Conservation (phyloP, 2,113 vertebrate species). For the Mastomys coucha region DNA sequence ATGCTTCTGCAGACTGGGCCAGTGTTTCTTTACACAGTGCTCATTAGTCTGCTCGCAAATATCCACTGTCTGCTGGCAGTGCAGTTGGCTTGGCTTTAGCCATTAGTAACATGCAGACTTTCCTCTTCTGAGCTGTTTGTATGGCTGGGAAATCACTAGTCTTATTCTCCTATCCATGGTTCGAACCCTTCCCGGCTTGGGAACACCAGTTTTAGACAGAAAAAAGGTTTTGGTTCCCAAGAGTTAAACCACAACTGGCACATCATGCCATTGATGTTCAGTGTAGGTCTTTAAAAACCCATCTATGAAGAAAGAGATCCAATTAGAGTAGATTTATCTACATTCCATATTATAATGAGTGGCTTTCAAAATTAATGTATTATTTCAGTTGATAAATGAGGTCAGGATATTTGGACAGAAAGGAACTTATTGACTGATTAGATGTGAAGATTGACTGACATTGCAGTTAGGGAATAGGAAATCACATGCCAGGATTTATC, state of each 20-base stretch:
- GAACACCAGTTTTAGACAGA: not conserved
- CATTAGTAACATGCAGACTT: not conserved
- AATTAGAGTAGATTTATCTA: not conserved
- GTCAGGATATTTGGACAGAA: not conserved
- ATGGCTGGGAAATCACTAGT: not conserved
- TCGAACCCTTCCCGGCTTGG: not conserved
- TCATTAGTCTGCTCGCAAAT: not conserved
- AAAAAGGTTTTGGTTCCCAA: not conserved
- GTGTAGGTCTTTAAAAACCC: not conserved
- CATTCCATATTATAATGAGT: not conserved
- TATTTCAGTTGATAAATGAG: conserved; percentile 42
- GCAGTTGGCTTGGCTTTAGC: not conserved
- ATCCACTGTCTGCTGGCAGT: not conserved
- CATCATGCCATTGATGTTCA: not conserved
- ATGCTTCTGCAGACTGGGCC: not conserved
- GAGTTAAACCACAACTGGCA: not conserved
- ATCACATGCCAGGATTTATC: not conserved
- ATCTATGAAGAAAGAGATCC: not conserved
- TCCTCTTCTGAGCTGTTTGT: not conserved
- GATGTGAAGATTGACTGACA: not conserved
- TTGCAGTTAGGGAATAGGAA: not conserved
- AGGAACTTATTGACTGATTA: not conserved
- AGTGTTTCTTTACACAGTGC: not conserved
- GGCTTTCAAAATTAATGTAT: not conserved
- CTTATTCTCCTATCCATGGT: not conserved